Evolutionary conservation across 2,888 invertebrate species (phyloP), one percentile per base, ranked within the genome.

Genomic region (Himalopsyche kuldschensis): DNA sequence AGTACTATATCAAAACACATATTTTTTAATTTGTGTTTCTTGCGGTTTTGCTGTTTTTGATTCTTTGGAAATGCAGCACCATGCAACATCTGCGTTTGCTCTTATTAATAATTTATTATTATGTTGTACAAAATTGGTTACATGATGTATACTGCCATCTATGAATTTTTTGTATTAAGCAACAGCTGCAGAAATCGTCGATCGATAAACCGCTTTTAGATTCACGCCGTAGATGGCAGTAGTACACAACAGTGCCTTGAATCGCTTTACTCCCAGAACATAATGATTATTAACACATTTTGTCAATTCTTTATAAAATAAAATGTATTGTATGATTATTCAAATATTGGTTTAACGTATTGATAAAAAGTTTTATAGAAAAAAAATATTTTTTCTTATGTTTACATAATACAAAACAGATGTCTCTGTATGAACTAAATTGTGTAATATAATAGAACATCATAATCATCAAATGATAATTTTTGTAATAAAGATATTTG

Each of bases 161-260:
- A 69, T 69, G 69, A 30, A 30, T 11, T 41, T 69, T 15, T 15
- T 30, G 30, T 69, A 69, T 27, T 10, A 30, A 41, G 30, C 27
- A 0, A 27, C 4, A 31, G 8, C 8, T 15, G 75, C 75, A 79
- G 82, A 46, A 75, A 82, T 79, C 75, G 75, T 4, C 48, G 79
- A 46, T 79, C 79, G 48, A 82, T 82, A 31, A 31, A 10, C 6
- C 30, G 77, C 69, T 41, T 82, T 24, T 3, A n/a, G 63, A 63
- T 82, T 77, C 30, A 8, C 8, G 17, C 30, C 32, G 24, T 32
- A 82, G 82, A 46, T 55, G 82, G 82, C 78, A 27, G 41, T 82
- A 63, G 11, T 5, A 24, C 15, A 11, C 27, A 24, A 11, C 0
- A 30, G 4, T 11, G 15, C 15, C 15, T 15, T 3, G 15, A 41